A percentile compares a stretch with the other conserved stretches of the same genome.
phyloP scores from a whole-genome alignment of 92 coral and sea anemone genomes.

The Ricordea florida region DNA sequence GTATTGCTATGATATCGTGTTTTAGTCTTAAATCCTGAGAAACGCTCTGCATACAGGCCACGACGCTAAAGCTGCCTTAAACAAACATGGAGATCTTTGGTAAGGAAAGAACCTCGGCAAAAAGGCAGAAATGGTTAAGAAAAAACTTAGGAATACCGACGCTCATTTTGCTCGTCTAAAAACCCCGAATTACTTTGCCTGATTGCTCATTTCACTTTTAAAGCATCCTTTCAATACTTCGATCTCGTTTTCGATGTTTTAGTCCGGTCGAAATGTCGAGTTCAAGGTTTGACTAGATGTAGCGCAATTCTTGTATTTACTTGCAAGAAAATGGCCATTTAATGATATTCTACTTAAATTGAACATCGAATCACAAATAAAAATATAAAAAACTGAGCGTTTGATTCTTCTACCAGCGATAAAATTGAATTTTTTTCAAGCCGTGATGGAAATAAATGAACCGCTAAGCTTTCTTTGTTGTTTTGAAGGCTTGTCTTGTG shows the following conservation, averaged over 20 bases:
- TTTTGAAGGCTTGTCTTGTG: constrained; percentile 38
- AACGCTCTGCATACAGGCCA: constrained; percentile 4
- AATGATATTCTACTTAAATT: constrained; percentile 46
- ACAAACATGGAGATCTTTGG: constrained; percentile 8
- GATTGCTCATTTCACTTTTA: background rate
- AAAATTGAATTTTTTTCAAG: constrained; percentile 30
- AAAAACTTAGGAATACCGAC: too few relatives aligned
- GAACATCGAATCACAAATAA: background rate
- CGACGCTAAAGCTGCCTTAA: constrained; percentile 20
- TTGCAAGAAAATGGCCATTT: constrained; percentile 39
- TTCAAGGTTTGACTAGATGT: constrained; percentile 27
- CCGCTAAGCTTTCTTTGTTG: constrained; percentile 26
- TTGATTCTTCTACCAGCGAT: background rate
- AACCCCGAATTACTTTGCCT: too few relatives aligned
- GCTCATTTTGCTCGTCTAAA: too few relatives aligned
- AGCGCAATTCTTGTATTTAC: constrained; percentile 42
- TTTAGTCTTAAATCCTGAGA: too few relatives aligned
- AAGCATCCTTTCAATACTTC: background rate
- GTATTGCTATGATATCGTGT: background rate
- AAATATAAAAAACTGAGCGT: constrained; percentile 8
- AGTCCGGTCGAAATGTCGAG: constrained; percentile 29
- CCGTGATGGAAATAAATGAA: constrained; percentile 39
- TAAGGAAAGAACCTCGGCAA: constrained; percentile 9
- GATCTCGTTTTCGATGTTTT: too few relatives aligned
- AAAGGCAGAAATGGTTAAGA: background rate